Evolutionary conservation across 2,113 vertebrate genomes (phyloP).

Genomic region (Platycercus adscitus): DNA sequence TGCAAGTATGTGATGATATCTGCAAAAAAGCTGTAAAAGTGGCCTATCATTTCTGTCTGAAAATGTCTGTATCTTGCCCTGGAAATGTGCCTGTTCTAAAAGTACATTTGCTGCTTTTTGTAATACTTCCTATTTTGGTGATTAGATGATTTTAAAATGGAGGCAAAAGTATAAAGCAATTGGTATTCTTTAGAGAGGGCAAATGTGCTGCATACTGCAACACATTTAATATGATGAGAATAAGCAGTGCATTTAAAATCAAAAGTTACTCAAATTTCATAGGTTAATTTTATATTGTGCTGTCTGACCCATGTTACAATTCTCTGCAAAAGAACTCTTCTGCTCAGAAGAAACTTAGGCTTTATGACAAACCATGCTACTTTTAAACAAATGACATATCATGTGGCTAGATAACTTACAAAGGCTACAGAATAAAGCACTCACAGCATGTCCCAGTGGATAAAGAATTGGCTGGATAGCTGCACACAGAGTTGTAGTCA

Average conservation of each 20-base stretch:
- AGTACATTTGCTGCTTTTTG: neutral
- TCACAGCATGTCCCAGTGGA: neutral
- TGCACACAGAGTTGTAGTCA: neutral
- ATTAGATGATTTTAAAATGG: neutral
- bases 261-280: neutral
- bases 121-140: neutral
- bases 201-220: neutral
- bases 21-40: neutral
- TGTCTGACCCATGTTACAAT: neutral
- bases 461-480: neutral
- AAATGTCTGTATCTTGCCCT: neutral
- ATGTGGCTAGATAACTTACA: neutral
- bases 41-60: neutral
- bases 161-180: neutral
- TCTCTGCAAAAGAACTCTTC: neutral
- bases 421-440: neutral
- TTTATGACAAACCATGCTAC: neutral
- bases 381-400: neutral
- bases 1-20: neutral
- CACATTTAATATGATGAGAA: neutral
- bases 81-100: neutral
- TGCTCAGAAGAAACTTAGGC: neutral
- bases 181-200: neutral
- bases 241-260: rapidly evolving
- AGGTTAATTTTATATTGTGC: neutral